Conservation (phyloP, 1,140 invertebrate species). For the Magallana gigas region DNA sequence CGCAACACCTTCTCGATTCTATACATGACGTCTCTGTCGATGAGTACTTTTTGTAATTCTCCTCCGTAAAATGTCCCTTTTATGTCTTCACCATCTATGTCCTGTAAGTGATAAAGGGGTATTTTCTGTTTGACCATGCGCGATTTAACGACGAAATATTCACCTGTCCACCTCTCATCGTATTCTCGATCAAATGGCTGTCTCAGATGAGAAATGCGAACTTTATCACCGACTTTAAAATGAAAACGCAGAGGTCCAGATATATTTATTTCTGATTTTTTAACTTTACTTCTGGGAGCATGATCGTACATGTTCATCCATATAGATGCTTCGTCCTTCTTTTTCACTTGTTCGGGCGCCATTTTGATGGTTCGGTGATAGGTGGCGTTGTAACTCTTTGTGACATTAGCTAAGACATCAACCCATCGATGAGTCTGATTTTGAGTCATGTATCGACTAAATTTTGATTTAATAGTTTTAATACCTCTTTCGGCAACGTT, state of each 20-base stretch:
- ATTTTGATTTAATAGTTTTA: conserved; percentile 44
- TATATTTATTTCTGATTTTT: conserved; percentile 1
- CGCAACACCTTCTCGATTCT: conserved; percentile 47
- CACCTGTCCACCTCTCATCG: conserved; percentile 50
- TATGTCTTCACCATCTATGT: conserved; percentile 40
- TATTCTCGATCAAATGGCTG: conserved; percentile 42
- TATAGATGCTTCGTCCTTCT: conserved; percentile 43
- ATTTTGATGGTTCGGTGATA: conserved; percentile 47
- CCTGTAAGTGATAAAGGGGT: conserved; percentile 42
- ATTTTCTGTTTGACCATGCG: conserved; percentile 42
- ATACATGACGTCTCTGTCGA: conserved; percentile 15
- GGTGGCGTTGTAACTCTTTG: conserved; percentile 40
- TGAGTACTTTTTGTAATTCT: conserved; percentile 30
- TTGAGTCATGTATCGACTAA: conserved; percentile 33
- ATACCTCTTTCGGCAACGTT: conserved; percentile 40
- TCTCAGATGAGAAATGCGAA: conserved; percentile 5
- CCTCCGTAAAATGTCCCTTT: conserved; percentile 48
- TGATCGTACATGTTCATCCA: conserved; percentile 26
- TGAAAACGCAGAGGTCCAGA: background rate
- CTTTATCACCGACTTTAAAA: conserved; percentile 44
- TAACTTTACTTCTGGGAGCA: conserved; percentile 1
- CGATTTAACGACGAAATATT: conserved; percentile 47
- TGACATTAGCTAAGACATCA: conserved; percentile 36
- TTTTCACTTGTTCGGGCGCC: conserved; percentile 38
- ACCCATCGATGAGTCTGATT: conserved; percentile 41